These are phyloP conservation scores for Thalassarche chlororhynchos DNA, from an alignment of 2,113 vertebrate species.

Conservation along the genomic window DNA sequence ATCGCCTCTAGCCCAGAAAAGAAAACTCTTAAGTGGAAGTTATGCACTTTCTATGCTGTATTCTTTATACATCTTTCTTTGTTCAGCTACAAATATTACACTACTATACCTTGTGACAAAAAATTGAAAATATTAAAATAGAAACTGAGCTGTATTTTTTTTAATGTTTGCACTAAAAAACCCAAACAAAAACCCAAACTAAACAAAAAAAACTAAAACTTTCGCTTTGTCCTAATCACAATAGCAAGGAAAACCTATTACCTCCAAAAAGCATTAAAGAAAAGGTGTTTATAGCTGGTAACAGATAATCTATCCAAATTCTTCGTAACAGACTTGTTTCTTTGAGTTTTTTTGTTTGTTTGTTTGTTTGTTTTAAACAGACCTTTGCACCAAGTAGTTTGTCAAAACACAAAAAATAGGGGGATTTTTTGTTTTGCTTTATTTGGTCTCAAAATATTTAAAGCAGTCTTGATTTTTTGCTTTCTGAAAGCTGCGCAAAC, in stretches of 20 bases:
- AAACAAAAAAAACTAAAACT: accelerated
- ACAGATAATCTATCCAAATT: neutral
- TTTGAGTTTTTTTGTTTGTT: neutral
- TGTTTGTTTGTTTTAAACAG: neutral
- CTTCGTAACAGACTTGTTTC: neutral
- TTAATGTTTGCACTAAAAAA: neutral
- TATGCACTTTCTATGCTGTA: neutral
- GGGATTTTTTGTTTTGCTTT: neutral
- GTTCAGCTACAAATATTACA: neutral
- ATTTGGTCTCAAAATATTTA: neutral
- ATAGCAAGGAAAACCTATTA: neutral
- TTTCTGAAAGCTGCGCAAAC: neutral
- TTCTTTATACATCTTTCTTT: neutral
- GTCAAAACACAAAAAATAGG: neutral
- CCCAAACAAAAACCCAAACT: neutral
- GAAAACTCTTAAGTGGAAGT: neutral
- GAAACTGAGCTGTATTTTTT: neutral
- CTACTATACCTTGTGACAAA: neutral
- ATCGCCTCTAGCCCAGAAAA: neutral
- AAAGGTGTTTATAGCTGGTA: neutral
- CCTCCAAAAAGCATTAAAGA: neutral
- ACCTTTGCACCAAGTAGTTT: neutral
- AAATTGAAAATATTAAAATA: neutral
- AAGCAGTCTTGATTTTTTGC: neutral
- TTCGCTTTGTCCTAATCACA: neutral